Conservation (phyloP, 2,888 invertebrate genomes). For the Mimachlamys varia region DNA sequence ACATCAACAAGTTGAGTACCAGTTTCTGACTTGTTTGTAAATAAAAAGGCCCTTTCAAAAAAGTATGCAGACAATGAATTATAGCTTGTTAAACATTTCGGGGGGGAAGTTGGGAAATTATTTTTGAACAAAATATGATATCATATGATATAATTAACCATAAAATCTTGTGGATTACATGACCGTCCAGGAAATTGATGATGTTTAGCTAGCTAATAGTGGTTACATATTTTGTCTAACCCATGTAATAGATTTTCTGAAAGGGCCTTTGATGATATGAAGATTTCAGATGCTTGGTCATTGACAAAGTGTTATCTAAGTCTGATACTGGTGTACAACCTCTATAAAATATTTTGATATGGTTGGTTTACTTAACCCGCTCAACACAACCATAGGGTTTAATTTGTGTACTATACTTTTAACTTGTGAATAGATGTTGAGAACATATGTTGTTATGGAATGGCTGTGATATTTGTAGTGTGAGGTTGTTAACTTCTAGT, state of each 20-base stretch:
- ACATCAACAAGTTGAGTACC: background rate
- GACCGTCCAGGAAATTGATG: too few species aligned
- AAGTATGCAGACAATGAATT: background rate
- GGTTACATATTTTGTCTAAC: background rate
- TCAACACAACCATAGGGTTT: background rate
- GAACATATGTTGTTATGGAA: background rate
- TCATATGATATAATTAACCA: too few species aligned
- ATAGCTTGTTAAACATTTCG: background rate
- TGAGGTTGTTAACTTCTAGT: background rate
- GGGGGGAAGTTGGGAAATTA: background rate
- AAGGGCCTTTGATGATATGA: background rate
- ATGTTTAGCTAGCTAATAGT: background rate
- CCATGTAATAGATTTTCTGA: background rate
- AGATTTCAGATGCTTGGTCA: background rate
- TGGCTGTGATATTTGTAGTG: slow-evolving; percentile 26
- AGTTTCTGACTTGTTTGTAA: background rate
- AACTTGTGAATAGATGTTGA: background rate
- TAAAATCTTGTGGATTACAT: too few species aligned
- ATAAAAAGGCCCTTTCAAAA: background rate
- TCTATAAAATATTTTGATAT: background rate
- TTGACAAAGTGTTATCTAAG: too few species aligned
- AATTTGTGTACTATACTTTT: background rate
- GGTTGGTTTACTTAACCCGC: background rate
- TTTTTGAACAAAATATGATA: background rate
- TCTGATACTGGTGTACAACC: too few species aligned